Evolutionary conservation across 2,113 vertebrate species (phyloP).

Genomic region (Diglossa brunneiventris): DNA sequence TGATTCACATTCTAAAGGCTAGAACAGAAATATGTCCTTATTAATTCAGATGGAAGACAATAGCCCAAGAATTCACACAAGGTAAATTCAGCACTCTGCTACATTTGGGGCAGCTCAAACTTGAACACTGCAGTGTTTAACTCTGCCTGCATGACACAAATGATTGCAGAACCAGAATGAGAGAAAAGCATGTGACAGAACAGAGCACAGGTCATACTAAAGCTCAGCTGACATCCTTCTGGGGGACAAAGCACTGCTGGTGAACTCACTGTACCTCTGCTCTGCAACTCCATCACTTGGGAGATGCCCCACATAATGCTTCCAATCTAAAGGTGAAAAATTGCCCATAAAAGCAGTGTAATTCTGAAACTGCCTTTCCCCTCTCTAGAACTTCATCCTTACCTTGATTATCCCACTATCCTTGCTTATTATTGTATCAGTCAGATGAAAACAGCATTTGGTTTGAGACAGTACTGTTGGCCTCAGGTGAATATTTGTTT

Average conservation of each 20-base stretch:
- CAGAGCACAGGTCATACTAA: neutral
- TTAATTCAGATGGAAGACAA: neutral
- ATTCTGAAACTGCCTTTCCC: neutral
- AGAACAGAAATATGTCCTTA: neutral
- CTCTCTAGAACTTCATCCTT: neutral
- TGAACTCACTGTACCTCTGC: neutral
- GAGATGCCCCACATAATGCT: neutral
- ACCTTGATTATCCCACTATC: neutral
- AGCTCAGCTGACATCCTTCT: neutral
- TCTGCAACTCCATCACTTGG: neutral
- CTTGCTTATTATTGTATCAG: neutral
- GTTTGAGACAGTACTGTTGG: slow-evolving; percentile 38
- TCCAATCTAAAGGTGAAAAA: neutral
- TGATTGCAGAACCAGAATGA: neutral
- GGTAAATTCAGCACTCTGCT: neutral
- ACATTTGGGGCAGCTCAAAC: neutral
- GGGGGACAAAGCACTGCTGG: neutral
- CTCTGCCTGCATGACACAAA: neutral
- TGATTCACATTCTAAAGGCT: neutral
- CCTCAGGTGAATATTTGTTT: slow-evolving; percentile 56
- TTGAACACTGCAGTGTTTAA: neutral
- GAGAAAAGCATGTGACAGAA: neutral
- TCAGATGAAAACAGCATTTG: slow-evolving; percentile 16
- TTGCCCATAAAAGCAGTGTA: neutral
- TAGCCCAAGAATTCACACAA: neutral